phyloP scores from a whole-genome alignment of 2,113 vertebrate genomes.

The Bos javanicus region DNA sequence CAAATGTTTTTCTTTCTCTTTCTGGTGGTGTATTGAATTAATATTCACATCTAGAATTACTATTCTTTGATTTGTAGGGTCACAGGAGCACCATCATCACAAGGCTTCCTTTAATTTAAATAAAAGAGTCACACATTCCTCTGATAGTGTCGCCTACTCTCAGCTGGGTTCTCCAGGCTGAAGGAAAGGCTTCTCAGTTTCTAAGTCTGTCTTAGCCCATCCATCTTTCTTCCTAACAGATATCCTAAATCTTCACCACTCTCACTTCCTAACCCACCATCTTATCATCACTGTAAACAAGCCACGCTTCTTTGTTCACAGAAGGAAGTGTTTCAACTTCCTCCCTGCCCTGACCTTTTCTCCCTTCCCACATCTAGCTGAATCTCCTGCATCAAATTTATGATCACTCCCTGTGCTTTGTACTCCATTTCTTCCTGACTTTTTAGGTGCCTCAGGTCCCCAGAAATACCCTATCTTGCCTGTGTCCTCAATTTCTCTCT shows the following conservation, averaged over 20 bases:
- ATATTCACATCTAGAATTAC: background rate
- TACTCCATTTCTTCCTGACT: background rate
- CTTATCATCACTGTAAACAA: background rate
- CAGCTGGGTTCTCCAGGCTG: background rate
- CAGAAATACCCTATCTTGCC: background rate
- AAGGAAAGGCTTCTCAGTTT: background rate
- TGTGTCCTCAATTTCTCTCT: background rate
- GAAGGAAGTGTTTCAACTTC: constrained; percentile 3
- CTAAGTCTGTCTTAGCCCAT: background rate
- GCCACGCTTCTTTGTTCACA: background rate
- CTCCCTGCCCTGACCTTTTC: background rate
- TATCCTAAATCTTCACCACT: background rate
- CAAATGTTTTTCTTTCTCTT: background rate
- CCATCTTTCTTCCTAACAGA: background rate
- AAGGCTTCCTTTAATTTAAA: background rate
- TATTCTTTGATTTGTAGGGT: background rate
- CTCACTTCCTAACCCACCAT: background rate
- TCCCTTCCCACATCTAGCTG: background rate
- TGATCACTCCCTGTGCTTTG: background rate
- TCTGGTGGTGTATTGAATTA: background rate
- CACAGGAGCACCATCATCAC: background rate
- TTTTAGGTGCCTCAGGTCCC: background rate
- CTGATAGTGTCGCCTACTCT: background rate
- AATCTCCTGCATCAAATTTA: background rate
- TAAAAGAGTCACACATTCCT: background rate